These are phyloP conservation scores for Oikopleura dioica DNA, from an alignment of 23 tunicate species.

Conservation along the genomic window DNA sequence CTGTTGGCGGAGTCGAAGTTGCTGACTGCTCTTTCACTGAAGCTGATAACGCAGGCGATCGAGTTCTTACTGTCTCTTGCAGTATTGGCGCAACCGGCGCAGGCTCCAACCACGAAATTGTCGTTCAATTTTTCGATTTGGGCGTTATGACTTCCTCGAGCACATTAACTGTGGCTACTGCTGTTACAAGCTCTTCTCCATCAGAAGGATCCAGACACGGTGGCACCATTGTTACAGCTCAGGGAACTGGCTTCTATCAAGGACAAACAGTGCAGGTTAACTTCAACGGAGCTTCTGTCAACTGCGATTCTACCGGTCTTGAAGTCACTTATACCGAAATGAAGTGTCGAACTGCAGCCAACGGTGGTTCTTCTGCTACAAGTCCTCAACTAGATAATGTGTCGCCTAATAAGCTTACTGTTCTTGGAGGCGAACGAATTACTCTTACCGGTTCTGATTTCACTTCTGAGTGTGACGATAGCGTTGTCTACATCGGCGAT, in stretches of 20 bases:
- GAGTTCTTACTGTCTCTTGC: background rate
- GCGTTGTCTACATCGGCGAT: background rate
- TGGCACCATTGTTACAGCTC: background rate
- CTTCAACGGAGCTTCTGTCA: background rate
- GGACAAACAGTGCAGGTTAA: background rate
- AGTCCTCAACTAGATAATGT: background rate
- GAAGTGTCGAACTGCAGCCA: background rate
- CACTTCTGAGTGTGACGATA: background rate
- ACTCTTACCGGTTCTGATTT: background rate
- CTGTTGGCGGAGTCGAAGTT: background rate
- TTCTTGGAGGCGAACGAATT: background rate
- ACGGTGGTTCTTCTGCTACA: background rate
- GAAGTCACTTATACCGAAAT: background rate
- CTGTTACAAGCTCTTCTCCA: background rate
- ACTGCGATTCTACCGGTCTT: background rate
- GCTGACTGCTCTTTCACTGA: background rate
- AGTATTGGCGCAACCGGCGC: background rate
- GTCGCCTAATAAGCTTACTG: background rate
- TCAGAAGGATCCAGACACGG: background rate
- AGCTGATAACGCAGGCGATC: background rate
- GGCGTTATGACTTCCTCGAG: background rate
- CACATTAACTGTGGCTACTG: background rate
- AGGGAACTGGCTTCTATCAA: background rate
- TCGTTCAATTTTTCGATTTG: background rate
- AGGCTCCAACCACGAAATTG: background rate